Base-by-base conservation (phyloP, 1,140 invertebrate genomes). In the Calephelis virginiensis region DNA sequence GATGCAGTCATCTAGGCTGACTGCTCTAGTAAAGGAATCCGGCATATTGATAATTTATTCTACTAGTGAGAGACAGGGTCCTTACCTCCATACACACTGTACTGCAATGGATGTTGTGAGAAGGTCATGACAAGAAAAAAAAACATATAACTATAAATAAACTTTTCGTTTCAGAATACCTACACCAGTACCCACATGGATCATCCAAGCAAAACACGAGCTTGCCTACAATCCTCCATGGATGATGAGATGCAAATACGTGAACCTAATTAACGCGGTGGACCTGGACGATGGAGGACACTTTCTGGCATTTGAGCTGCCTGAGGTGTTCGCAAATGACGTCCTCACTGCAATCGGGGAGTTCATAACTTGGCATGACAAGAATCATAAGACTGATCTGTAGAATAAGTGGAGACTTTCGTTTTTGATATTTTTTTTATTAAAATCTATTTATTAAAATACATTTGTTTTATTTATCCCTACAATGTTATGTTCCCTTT, bases 271-370 rank as follows among this genome's bases (percentile, higher is more conserved):
- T 6, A 91, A 93, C 47, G 82, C 91, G 8, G 93, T 87, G 10
- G 74, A 92, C 43, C 70, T 93, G 9, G 71, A 91, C 0, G 85
- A 91, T 8, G 95, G 95, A 1, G 96, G 96, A 0, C 96, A 97
- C 82, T 97, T 97, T 84, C 93, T 94, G 7, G 95, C 95, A 0
- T 93, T 96, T 47, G 95, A 97, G 81, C 91, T 94, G 69, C 95
- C 95, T 0, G 68, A 93, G 73, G 66, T 94, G 1, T 81, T 96
- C 7, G 89, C 94, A 0, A 85, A 93, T 28, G 95, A 96, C 70
- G 85, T 85, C 85, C 63, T 84, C 9, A 77, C 77, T 11, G 83
- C 85, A 9, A 67, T 73, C 0, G 56, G 37, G 10, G 75, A 70
- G 13, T 85, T 85, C 64, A 78, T 74, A 53, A 66, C 78, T 40